A percentile compares a stretch with the other conserved stretches of the same genome.
These are phyloP conservation scores for Habrosyne pyritoides DNA, from an alignment of 2,888 invertebrate species.

Conservation along the genomic window DNA sequence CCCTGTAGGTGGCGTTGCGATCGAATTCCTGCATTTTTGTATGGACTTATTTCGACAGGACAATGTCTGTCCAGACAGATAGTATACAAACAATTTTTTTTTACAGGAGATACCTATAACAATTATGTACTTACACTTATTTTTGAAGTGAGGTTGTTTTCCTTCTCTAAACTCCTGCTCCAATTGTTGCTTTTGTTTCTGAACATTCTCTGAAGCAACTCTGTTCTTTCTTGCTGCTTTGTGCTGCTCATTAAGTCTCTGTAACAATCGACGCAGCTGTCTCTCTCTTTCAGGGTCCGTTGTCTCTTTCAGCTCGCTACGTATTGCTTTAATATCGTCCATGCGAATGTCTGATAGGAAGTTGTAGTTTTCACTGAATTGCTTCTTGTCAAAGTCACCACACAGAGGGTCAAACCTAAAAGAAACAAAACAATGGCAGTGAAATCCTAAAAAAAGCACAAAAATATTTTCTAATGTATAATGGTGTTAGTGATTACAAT, in stretches of 20 bases:
- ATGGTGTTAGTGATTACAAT: no score
- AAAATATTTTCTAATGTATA: no score
- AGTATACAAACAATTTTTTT: no score
- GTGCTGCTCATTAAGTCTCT: conserved; percentile 91
- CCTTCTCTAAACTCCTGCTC: conserved; percentile 84
- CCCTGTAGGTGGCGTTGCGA: no score
- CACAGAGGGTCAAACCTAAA: conserved; percentile 93
- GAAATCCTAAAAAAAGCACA: no score
- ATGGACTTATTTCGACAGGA: no score
- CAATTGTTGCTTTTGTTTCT: conserved; percentile 82
- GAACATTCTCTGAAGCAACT: conserved; percentile 77
- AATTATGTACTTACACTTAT: conserved; percentile 63
- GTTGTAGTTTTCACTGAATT: conserved; percentile 90
- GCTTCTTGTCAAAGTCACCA: conserved; percentile 89
- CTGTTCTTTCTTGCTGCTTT: conserved; percentile 84
- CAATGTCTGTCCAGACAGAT: no score
- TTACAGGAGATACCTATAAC: no score
- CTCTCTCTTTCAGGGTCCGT: conserved; percentile 85
- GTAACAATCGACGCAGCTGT: conserved; percentile 88
- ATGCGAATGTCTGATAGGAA: conserved; percentile 89
- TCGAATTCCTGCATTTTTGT: no score
- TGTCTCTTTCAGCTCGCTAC: conserved; percentile 84
- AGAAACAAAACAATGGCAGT: no score
- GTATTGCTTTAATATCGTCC: conserved; percentile 86
- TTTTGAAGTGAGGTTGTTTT: conserved; percentile 86